Evolutionary conservation across 2,113 vertebrate species (phyloP).

Genomic region (Phyllostomus discolor): DNA sequence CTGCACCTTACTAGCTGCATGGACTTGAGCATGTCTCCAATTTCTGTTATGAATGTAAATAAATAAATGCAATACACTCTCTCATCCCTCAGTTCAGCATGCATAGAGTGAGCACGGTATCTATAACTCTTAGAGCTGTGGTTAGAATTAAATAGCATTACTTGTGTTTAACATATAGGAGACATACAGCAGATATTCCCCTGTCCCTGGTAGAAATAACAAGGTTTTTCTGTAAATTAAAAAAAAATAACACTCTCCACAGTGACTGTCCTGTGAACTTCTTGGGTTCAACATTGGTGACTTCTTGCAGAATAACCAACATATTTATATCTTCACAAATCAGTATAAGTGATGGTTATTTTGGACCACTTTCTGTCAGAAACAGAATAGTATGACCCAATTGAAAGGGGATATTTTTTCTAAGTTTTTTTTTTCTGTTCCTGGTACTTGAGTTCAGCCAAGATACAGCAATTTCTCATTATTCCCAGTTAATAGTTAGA

Average conservation of each 20-base stretch:
- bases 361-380: constrained; percentile 71
- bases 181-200: background rate
- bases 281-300: background rate
- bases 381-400: constrained; percentile 63
- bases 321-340: constrained; percentile 61
- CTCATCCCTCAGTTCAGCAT: background rate
- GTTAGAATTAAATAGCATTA: background rate
- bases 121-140: background rate
- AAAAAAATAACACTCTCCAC: background rate
- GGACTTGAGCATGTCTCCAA: background rate
- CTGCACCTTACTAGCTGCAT: background rate
- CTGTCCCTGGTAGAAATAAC: background rate
- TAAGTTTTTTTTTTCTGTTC: constrained; percentile 26
- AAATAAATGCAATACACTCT: background rate
- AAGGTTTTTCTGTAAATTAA: constrained; percentile 18
- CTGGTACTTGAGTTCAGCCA: constrained; percentile 71
- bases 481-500: constrained; percentile 54
- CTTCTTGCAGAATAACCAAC: constrained; percentile 49
- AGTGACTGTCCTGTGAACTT: constrained; percentile 38
- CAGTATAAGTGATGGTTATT: constrained; percentile 66
- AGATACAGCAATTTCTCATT: constrained; percentile 72
- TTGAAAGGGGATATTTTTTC: constrained; percentile 65
- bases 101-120: background rate
- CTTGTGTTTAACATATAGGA: background rate
- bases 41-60: background rate